Evolutionary conservation across 1,140 invertebrate species (phyloP).

Genomic region (Dendroctonus valens): DNA sequence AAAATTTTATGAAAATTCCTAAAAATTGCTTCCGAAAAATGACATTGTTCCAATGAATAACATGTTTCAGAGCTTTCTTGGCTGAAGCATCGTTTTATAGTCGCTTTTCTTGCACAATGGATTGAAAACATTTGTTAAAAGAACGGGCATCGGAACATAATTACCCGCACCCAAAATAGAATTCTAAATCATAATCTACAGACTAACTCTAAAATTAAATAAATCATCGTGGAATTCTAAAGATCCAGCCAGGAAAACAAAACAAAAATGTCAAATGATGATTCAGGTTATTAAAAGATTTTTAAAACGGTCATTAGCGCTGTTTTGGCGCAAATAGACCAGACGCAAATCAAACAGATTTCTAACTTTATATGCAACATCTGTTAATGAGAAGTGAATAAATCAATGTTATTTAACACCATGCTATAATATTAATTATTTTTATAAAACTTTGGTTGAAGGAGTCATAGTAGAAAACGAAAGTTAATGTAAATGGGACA

Average conservation of each 20-base stretch:
- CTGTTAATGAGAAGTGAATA: background rate
- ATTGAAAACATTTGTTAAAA: constrained; percentile 37
- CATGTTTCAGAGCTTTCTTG: no score
- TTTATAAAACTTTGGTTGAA: no score
- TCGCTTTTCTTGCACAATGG: background rate
- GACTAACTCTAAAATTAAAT: constrained; percentile 35
- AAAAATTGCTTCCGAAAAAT: no score
- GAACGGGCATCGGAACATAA: constrained; percentile 24
- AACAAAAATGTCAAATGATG: constrained; percentile 35
- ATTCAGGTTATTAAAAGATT: constrained; percentile 37
- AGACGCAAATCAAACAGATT: background rate
- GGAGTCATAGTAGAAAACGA: no score
- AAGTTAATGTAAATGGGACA: no score
- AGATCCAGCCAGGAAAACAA: constrained; percentile 35
- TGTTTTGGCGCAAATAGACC: constrained; percentile 27
- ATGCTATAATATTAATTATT: no score
- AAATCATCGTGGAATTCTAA: constrained; percentile 35
- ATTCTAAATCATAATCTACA: constrained; percentile 36
- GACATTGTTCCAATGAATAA: no score
- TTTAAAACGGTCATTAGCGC: constrained; percentile 33
- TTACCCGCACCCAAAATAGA: constrained; percentile 35
- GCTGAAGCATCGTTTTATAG: no score
- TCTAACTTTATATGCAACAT: background rate
- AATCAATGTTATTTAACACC: no score
- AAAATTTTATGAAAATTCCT: no score